A percentile compares a stretch with the other conserved stretches of the same genome.
Conservation (phyloP, 2,888 invertebrate species). For the Entomobrya multifasciata region DNA sequence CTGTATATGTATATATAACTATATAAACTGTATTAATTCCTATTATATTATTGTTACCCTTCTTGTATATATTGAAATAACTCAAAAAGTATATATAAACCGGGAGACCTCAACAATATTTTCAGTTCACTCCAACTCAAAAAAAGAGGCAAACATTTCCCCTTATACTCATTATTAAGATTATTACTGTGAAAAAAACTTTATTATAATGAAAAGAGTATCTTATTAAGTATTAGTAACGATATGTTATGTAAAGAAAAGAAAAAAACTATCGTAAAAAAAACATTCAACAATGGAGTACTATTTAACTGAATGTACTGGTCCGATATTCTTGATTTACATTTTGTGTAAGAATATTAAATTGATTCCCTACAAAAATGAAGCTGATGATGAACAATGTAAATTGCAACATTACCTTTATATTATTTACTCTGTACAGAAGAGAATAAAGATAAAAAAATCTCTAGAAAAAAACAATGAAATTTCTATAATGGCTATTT, state of each 20-base stretch:
- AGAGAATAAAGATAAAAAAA: not conserved
- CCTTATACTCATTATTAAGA: constrained; percentile 20
- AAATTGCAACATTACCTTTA: constrained; percentile 25
- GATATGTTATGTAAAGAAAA: not conserved
- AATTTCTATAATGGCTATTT: too few species aligned
- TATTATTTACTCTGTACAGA: constrained; percentile 34
- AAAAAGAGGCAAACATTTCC: not conserved
- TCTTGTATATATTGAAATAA: too few species aligned
- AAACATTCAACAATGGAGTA: constrained; percentile 27
- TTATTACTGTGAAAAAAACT: not conserved
- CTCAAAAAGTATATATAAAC: not conserved
- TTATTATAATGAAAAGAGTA: constrained; percentile 16
- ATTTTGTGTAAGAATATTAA: constrained; percentile 8
- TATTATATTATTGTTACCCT: constrained; percentile 3
- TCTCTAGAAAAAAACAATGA: not conserved
- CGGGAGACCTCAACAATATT: not conserved
- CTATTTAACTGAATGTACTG: not conserved
- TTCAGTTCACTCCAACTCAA: constrained; percentile 5
- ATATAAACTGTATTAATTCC: not conserved
- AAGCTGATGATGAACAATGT: not conserved
- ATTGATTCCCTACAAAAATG: constrained; percentile 14
- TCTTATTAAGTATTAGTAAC: constrained; percentile 36
- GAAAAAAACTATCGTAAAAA: too few species aligned
- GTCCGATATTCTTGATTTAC: constrained; percentile 30
- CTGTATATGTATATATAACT: constrained; percentile 28